Conservation (phyloP, 2,113 vertebrate species). For the Pterocles burchelli region DNA sequence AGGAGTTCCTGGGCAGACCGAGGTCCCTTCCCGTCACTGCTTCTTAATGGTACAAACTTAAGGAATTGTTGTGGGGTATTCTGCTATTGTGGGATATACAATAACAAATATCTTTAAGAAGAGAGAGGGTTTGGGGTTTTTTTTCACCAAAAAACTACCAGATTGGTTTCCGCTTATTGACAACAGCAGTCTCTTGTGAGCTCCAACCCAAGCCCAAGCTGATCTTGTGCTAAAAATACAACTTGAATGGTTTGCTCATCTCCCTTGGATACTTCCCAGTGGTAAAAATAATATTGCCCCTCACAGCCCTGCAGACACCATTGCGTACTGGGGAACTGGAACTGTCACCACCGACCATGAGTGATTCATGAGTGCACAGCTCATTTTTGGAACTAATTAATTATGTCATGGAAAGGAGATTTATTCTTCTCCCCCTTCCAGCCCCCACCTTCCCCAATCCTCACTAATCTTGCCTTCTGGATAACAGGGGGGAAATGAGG, state of each 20-base stretch:
- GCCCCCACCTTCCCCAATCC: background rate
- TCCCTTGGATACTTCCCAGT: background rate
- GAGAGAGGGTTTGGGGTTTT: fast-evolving
- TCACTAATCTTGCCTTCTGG: constrained; percentile 69
- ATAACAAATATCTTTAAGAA: background rate
- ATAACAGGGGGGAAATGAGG: background rate
- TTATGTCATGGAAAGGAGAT: constrained; percentile 46
- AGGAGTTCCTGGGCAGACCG: background rate
- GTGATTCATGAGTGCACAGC: background rate
- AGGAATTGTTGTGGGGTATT: background rate
- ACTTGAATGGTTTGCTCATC: background rate
- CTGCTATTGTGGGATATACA: background rate
- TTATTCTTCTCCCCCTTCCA: constrained; percentile 10
- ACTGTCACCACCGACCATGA: background rate
- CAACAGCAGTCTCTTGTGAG: background rate
- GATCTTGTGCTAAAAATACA: background rate
- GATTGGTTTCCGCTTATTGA: background rate
- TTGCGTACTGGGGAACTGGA: background rate
- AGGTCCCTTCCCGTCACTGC: background rate
- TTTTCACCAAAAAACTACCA: background rate
- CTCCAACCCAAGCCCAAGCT: background rate
- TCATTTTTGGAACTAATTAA: constrained; percentile 54
- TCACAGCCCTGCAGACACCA: background rate
- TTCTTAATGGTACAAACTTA: background rate
- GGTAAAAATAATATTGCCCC: background rate